Evolutionary conservation across 2,797 vertebrate genomes (phyloP), one percentile per base, ranked within the genome.

Genomic region (Pempheris klunzingeri): DNA sequence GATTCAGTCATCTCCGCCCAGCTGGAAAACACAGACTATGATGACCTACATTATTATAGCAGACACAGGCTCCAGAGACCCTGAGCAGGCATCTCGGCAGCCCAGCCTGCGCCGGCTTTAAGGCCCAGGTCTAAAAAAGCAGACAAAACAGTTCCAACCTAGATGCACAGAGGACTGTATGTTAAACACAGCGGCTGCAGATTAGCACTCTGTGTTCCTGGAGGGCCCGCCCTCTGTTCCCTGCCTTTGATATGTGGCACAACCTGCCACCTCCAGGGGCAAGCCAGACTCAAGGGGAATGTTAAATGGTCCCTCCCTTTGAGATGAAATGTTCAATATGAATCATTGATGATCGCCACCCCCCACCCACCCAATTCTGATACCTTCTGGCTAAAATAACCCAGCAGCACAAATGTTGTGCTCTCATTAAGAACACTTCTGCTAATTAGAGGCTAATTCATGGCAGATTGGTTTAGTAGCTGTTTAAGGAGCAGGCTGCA

Each of bases 1-100:
- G 82, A 83, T 28, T 43, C 75, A 83, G 79, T 71, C 78, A 61
- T 92, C 87, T 92, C 89, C 77, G 38, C 83, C 84, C 88, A 77
- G 81, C 87, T 91, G 90, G 88, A 87, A 93, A 92, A 89, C 88
- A 76, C 77, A 82, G 80, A 84, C 82, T 81, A 81, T 80, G 86
- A 88, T 94, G 93, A 94, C 93, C 93, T 94, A 93, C 90, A 94
- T 94, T 93, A 90, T 88, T 81, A 81, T 84, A 87, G 85, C 74
- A 77, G 83, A 80, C 82, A 80, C 68, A 62, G 78, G 80, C 91
- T 89, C 86, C 67, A 75, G 88, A 87, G 89, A 89, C 80, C 64
- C 72, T 0, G 44, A 76, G 83, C 83, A 80, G 72, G 62, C 79
- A 55, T 80, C 84, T 74, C 54, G 7, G 75, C 59, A 54, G 83